A percentile compares a stretch with the other conserved stretches of the same genome.
phyloP scores from a whole-genome alignment of 1,140 invertebrate species.

The Cephus cinctus region DNA sequence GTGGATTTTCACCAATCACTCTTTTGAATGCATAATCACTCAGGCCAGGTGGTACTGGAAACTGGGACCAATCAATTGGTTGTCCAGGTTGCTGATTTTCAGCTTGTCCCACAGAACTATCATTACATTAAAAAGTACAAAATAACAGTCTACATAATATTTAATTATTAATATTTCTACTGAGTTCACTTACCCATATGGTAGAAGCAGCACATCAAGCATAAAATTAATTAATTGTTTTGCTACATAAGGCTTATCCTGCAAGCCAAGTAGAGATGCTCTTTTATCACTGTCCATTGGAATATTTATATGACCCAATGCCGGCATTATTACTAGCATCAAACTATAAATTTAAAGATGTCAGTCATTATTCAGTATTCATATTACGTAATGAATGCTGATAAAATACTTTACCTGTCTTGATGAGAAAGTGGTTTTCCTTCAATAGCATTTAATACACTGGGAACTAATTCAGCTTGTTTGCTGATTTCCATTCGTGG shows the following conservation, averaged over 20 bases:
- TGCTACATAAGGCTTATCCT: constrained; percentile 62
- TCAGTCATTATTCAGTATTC: constrained; percentile 11
- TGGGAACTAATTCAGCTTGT: constrained; percentile 75
- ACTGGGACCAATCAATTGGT: constrained; percentile 51
- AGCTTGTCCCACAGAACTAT: constrained; percentile 33
- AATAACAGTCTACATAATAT: constrained; percentile 7
- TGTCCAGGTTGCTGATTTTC: constrained; percentile 39
- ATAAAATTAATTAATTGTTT: constrained; percentile 75
- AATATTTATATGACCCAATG: constrained; percentile 71
- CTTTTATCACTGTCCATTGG: constrained; percentile 66
- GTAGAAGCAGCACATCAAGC: constrained; percentile 79
- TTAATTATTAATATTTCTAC: constrained; percentile 8
- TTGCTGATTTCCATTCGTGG: constrained; percentile 74
- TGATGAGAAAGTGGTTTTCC: constrained; percentile 82
- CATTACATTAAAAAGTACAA: constrained; percentile 5
- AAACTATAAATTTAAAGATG: constrained; percentile 60
- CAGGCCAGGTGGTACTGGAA: constrained; percentile 75
- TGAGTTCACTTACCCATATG: constrained; percentile 70
- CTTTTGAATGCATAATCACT: constrained; percentile 78
- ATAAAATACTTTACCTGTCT: constrained; percentile 66
- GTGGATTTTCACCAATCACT: constrained; percentile 72
- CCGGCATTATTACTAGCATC: constrained; percentile 77
- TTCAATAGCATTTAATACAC: constrained; percentile 75
- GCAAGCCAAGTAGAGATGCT: constrained; percentile 60
- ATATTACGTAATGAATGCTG: background rate